phyloP scores from a whole-genome alignment of 2,797 vertebrate genomes.

The Smutsia gigantea region DNA sequence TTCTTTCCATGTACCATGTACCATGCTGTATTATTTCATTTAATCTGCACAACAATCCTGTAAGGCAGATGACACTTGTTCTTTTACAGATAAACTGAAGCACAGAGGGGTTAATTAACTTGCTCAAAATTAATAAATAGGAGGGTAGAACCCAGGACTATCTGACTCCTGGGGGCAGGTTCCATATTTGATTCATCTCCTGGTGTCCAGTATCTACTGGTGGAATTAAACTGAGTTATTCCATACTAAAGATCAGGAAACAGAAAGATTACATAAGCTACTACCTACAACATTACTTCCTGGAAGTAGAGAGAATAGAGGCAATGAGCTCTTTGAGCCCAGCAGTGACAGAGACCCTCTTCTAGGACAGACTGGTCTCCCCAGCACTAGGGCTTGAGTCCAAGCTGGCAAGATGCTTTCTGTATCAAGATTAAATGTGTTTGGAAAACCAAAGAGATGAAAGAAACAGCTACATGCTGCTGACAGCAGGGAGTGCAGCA shows the following conservation, averaged over 20 bases:
- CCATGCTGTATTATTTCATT: neutral
- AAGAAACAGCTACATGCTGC: slow-evolving; percentile 12
- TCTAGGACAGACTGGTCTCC: neutral
- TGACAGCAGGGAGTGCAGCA: slow-evolving; percentile 48
- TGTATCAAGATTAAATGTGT: slow-evolving; percentile 36
- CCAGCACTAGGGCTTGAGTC: neutral
- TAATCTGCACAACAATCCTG: neutral
- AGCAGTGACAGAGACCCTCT: neutral
- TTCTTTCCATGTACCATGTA: neutral
- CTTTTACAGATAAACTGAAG: slow-evolving; percentile 24
- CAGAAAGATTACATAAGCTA: neutral
- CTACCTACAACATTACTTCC: neutral
- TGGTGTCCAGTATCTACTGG: neutral
- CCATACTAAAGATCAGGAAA: neutral
- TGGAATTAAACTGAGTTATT: neutral
- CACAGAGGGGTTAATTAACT: neutral
- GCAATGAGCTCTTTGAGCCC: neutral
- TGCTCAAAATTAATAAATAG: neutral
- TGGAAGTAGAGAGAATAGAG: neutral
- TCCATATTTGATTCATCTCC: neutral
- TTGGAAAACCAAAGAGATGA: slow-evolving; percentile 48
- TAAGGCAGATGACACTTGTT: neutral
- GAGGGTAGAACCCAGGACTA: neutral
- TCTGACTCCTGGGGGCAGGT: neutral
- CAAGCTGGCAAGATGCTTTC: slow-evolving; percentile 5